These are phyloP conservation scores for Netelia inedita DNA, from an alignment of 2,888 invertebrate genomes.

Conservation along the genomic window DNA sequence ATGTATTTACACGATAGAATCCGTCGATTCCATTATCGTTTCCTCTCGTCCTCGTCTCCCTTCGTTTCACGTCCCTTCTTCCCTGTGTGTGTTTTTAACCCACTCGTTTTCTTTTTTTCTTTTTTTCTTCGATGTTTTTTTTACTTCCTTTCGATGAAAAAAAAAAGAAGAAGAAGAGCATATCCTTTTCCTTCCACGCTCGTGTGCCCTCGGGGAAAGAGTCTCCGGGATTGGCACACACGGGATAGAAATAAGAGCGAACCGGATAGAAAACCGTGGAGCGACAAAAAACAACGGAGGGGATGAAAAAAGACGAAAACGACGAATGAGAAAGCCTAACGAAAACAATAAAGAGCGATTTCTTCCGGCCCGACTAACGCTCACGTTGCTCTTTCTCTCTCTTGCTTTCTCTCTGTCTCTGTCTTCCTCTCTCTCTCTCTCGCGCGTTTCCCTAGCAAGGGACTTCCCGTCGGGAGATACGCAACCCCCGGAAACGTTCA, in stretches of 20 bases:
- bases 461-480: constrained; percentile 47
- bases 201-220: constrained; percentile 33
- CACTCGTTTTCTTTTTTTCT: constrained; percentile 5
- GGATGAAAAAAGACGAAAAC: constrained; percentile 63
- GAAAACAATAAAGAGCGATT: constrained; percentile 84
- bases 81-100: background rate
- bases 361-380: constrained; percentile 76
- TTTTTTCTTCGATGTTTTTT: constrained; percentile 27
- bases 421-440: constrained; percentile 9
- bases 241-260: constrained; percentile 51
- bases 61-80: background rate
- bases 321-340: constrained; percentile 74
- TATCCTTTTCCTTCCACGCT: constrained; percentile 33
- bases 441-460: constrained; percentile 9
- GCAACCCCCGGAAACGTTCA: constrained; percentile 51
- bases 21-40: constrained; percentile 12
- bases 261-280: constrained; percentile 32
- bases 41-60: background rate
- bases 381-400: constrained; percentile 18
- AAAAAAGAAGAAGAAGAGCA: background rate
- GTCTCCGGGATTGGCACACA: constrained; percentile 30
- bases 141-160: background rate
- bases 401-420: background rate
- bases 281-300: constrained; percentile 62
- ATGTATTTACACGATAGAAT: background rate